These are phyloP conservation scores for Calycopis cecrops DNA, from an alignment of 1,140 invertebrate genomes.

Conservation along the genomic window DNA sequence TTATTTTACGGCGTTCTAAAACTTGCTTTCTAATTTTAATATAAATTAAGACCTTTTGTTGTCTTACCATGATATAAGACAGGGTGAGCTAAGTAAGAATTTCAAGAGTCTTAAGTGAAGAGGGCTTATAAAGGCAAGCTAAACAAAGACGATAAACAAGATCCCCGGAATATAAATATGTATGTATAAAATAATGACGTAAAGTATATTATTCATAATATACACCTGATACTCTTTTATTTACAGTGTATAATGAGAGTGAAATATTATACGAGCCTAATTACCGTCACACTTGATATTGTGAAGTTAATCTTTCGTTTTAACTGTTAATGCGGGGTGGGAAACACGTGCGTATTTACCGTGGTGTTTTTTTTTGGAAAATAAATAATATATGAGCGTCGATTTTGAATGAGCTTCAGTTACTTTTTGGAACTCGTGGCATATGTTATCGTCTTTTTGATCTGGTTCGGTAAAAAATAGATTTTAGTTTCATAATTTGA, in stretches of 20 bases:
- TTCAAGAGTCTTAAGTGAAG: slow-evolving; percentile 7
- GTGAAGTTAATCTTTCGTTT: neutral
- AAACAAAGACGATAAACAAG: slow-evolving; percentile 5
- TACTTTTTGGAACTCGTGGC: no score
- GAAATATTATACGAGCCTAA: neutral
- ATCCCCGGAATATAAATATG: slow-evolving; percentile 3
- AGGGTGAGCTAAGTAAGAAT: slow-evolving; percentile 4
- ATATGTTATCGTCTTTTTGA: no score
- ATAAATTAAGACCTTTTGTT: slow-evolving; percentile 9
- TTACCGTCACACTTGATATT: neutral
- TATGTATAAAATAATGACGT: neutral
- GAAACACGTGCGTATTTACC: no score
- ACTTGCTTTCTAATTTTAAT: slow-evolving; percentile 7
- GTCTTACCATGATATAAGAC: neutral
- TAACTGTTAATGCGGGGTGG: neutral
- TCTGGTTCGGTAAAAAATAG: no score
- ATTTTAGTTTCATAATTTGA: no score
- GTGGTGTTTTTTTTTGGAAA: no score
- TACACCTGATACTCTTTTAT: neutral
- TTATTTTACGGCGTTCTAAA: neutral
- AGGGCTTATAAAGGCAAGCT: slow-evolving; percentile 4
- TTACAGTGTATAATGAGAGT: neutral
- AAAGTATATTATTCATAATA: neutral
- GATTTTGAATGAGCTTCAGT: no score
- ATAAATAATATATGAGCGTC: no score